Base-by-base conservation (phyloP, 2,113 vertebrate species). In the Peromyscus californicus region DNA sequence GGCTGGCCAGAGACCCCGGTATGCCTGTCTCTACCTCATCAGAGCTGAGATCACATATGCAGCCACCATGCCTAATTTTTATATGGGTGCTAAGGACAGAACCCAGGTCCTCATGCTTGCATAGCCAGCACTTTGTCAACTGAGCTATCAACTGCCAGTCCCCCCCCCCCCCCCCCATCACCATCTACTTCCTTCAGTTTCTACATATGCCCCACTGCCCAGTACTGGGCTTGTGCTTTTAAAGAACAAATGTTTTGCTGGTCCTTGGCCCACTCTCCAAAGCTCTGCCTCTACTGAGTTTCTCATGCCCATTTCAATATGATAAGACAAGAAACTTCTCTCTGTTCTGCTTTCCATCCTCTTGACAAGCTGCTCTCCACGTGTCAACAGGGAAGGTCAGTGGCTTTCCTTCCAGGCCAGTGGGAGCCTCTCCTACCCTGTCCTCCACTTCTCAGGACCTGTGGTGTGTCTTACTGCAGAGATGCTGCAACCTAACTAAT, bases 211-310 rank as follows among this genome's bases (percentile, higher is more conserved):
- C 63, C 42, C n/a, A 45, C 51, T 31, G 26, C 39, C 61, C 15
- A 74, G 13, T 42, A n/a, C 1, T 0, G 5, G 80, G 24, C 1
- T 48, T 75, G 45, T 51, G 48, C 51, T 33, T 12, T 79, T 26
- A 74, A 95, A 92, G 85, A 86, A 72, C 8, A 89, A 86, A 82
- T 78, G 82, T 7, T 69, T 85, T 54, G 5, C 67, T 63, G 72
- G 39, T 48, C 29, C 59, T 82, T 82, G 31, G 51, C 42, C 42
- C 21, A 13, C 36, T 54, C 51, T 29, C 4, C 92, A 13, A 54
- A 29, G 84, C 57, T 94, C 42, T 90, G 57, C 54, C 29, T 57
- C 93, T 65, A 65, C 5, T 54, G 78, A 92, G 36, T 65, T 90
- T 65, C 36, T 54, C 45, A 57, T 67, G 36, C 26, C 5, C 36